Evolutionary conservation across 2,113 vertebrate species (phyloP).

Genomic region (Archocentrus centrarchus): DNA sequence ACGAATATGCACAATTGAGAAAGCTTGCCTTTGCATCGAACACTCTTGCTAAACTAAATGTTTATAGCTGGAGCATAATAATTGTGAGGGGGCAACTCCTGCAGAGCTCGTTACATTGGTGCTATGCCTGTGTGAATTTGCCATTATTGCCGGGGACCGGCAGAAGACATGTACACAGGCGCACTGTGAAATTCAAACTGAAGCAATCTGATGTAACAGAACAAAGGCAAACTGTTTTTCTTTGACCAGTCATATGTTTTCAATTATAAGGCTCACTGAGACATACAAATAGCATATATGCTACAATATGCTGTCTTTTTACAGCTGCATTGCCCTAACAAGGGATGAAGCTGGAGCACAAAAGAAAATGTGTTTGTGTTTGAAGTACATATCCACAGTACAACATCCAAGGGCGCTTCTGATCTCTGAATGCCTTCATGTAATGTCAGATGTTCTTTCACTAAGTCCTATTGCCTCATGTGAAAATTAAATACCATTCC

Average conservation of each 20-base stretch:
- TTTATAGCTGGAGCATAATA: slow-evolving; percentile 3
- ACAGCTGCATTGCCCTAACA: slow-evolving; percentile 1
- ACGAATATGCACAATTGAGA: background rate
- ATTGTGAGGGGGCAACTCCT: slow-evolving; percentile 2
- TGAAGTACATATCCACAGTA: slow-evolving; percentile 45
- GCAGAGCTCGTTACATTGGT: slow-evolving; percentile 6
- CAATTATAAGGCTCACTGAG: slow-evolving; percentile 37
- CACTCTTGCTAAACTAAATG: background rate
- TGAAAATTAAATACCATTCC: slow-evolving; percentile 26
- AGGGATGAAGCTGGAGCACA: slow-evolving; percentile 24
- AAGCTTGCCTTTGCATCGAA: background rate
- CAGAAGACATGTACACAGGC: slow-evolving; percentile 8
- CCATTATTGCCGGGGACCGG: slow-evolving; percentile 45
- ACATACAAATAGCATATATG: background rate
- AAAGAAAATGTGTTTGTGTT: slow-evolving; percentile 35
- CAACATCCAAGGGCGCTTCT: slow-evolving; percentile 21
- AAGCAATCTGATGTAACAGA: slow-evolving; percentile 34
- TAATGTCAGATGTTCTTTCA: slow-evolving; percentile 17
- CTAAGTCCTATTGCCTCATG: background rate
- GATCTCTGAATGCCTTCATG: slow-evolving; percentile 46
- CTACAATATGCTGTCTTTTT: background rate
- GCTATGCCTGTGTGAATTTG: slow-evolving; percentile 37
- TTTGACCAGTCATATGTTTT: slow-evolving; percentile 35
- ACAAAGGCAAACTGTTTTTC: slow-evolving; percentile 28
- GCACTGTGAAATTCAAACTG: slow-evolving; percentile 49